Percentiles rank a stretch among this genome's conserved stretches.
phyloP scores from a whole-genome alignment of 2,888 invertebrate genomes.

The Lasioglossum oenotherae region DNA sequence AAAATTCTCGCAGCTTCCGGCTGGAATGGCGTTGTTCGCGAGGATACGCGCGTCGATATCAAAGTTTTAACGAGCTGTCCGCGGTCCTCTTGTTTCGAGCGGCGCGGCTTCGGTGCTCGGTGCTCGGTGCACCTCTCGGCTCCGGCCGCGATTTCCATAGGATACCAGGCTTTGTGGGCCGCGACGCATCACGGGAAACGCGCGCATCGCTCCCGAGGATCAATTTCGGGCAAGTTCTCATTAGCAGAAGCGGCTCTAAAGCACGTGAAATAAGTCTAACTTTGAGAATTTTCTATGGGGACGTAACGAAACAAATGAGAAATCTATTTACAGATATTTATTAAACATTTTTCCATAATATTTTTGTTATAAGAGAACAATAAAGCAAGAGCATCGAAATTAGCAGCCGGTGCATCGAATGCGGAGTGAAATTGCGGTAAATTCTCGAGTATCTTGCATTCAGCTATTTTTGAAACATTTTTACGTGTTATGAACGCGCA shows the following conservation, averaged over 20 bases:
- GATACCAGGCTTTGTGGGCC: background rate
- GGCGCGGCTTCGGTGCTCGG: background rate
- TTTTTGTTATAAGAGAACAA: background rate
- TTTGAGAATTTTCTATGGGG: background rate
- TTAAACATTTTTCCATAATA: too few species aligned
- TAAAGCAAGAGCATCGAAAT: background rate
- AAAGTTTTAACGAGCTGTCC: slow-evolving; percentile 47
- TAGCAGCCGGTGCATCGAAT: background rate
- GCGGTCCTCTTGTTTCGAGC: slow-evolving; percentile 5
- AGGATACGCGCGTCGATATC: background rate
- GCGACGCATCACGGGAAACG: background rate
- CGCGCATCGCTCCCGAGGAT: background rate
- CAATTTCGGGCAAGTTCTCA: background rate
- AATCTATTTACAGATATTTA: too few species aligned
- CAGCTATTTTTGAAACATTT: background rate
- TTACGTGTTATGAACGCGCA: background rate
- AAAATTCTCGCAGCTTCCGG: background rate
- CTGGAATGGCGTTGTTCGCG: background rate
- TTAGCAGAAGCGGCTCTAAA: background rate
- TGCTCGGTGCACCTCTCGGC: background rate
- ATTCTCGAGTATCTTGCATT: background rate
- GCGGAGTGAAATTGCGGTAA: background rate
- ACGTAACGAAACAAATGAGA: background rate
- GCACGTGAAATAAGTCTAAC: background rate
- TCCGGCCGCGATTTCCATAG: background rate